Evolutionary conservation across 2,113 vertebrate genomes (phyloP).

Genomic region (Apteryx mantelli): DNA sequence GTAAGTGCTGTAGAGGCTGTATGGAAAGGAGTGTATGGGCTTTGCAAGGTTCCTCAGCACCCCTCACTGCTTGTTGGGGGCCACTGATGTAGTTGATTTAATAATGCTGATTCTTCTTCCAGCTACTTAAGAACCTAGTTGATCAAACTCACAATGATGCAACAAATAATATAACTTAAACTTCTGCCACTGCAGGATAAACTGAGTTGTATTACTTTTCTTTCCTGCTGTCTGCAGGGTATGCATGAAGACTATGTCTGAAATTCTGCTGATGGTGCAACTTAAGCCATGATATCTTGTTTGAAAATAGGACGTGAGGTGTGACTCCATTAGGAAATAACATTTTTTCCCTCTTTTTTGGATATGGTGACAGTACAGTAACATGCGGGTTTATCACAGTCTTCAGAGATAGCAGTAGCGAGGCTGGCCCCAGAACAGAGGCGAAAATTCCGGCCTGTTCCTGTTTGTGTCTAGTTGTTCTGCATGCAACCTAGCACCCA

Average conservation of each 20-base stretch:
- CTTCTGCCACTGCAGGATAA: neutral
- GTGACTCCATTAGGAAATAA: neutral
- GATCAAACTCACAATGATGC: neutral
- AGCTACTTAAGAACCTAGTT: neutral
- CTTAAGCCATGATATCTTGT: neutral
- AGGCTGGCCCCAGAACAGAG: neutral
- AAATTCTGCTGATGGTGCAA: neutral
- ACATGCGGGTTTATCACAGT: neutral
- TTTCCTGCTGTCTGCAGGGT: neutral
- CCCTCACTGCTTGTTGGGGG: neutral
- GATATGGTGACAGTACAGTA: neutral
- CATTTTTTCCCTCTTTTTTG: neutral
- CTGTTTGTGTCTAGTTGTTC: neutral
- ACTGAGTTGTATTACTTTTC: neutral
- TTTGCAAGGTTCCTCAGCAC: neutral
- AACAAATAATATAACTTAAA: neutral
- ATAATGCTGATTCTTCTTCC: neutral
- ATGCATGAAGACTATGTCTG: neutral
- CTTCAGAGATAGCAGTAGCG: neutral
- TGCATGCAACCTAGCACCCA: neutral
- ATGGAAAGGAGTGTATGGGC: fast-evolving
- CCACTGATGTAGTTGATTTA: neutral
- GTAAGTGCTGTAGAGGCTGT: neutral
- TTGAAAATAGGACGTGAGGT: neutral
- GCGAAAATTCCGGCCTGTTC: neutral